Percentiles rank a stretch among this genome's conserved stretches.
Conservation (phyloP, 2,113 vertebrate genomes). For the Pangasianodon gigas region DNA sequence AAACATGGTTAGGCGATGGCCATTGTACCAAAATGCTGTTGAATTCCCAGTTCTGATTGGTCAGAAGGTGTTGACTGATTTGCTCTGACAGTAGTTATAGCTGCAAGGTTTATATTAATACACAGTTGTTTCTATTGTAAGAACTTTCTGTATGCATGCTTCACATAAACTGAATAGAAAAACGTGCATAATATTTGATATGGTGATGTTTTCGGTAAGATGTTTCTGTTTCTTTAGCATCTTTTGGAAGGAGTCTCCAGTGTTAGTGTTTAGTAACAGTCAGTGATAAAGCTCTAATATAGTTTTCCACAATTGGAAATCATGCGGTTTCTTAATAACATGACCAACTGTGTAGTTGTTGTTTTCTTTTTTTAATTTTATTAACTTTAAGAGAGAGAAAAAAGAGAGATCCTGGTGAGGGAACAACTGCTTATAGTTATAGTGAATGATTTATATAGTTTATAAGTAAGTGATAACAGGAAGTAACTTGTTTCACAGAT, state of each 20-base stretch:
- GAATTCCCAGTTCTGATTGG: not conserved
- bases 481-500: not conserved
- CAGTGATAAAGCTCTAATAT: not conserved
- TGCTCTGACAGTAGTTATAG: no score
- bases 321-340: not conserved
- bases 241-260: not conserved
- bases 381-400: no score
- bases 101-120: not conserved
- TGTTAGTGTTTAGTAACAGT: not conserved
- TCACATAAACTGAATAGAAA: not conserved
- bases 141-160: not conserved
- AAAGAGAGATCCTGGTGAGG: not conserved
- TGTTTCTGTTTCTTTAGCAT: not conserved
- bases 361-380: not conserved
- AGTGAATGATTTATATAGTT: no score
- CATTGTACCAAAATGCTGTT: not conserved
- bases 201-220: not conserved
- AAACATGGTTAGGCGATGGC: conserved; percentile 28
- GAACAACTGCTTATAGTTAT: not conserved
- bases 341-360: not conserved
- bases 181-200: not conserved
- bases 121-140: not conserved
- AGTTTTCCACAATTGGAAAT: not conserved
- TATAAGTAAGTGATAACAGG: not conserved
- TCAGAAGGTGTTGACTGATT: not conserved